Conservation (phyloP, 2,113 vertebrate species). For the Zapus hudsonius region DNA sequence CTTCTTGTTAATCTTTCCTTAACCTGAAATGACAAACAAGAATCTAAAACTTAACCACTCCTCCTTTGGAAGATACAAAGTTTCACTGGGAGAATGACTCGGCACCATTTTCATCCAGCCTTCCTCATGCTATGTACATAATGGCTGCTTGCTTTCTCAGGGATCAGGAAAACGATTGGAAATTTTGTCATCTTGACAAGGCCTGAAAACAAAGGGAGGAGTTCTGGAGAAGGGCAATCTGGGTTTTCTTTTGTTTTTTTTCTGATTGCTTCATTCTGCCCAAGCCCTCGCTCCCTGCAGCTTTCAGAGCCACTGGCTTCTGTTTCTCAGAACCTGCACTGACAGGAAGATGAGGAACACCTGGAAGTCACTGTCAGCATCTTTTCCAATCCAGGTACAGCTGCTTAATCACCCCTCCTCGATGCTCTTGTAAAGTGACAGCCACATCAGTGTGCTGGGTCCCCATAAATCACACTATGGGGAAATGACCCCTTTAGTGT, state of each 20-base stretch:
- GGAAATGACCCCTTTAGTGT: slow-evolving; percentile 50
- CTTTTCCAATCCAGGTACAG: slow-evolving; percentile 28
- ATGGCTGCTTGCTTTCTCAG: slow-evolving; percentile 60
- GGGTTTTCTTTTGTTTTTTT: background rate
- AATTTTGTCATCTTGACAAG: slow-evolving; percentile 61
- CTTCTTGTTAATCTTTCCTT: slow-evolving; percentile 48
- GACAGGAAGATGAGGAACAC: background rate
- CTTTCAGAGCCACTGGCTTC: slow-evolving; percentile 42
- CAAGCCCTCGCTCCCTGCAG: background rate
- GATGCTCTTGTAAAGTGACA: slow-evolving; percentile 50
- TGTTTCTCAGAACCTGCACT: slow-evolving; percentile 39
- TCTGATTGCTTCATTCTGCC: background rate
- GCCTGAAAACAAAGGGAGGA: slow-evolving; percentile 26
- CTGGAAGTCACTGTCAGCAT: background rate
- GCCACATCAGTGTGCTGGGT: background rate
- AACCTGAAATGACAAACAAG: slow-evolving; percentile 54
- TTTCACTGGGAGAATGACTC: slow-evolving; percentile 29
- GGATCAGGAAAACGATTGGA: slow-evolving; percentile 58
- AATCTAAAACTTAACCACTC: slow-evolving; percentile 51
- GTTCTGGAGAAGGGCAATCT: background rate
- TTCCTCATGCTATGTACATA: slow-evolving; percentile 32
- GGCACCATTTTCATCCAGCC: slow-evolving; percentile 45
- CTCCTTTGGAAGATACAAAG: slow-evolving; percentile 23
- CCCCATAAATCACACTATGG: slow-evolving; percentile 23
- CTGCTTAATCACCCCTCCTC: slow-evolving; percentile 28